Percentiles rank a stretch among this genome's conserved stretches.
phyloP scores from a whole-genome alignment of 2,113 vertebrate species.

The Panurus biarmicus region DNA sequence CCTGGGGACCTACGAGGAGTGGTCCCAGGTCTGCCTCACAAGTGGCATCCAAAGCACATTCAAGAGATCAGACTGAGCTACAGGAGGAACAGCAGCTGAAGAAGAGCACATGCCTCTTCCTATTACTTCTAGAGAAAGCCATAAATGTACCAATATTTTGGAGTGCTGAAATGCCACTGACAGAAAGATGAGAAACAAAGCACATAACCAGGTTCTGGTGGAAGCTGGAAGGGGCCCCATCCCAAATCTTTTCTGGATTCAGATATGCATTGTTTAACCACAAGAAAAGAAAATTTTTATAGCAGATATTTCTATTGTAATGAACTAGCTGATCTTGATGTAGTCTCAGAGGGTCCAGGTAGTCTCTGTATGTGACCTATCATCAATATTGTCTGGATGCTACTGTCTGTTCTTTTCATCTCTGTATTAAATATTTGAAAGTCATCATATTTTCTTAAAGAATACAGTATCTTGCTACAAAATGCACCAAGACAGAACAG shows the following conservation, averaged over 20 bases:
- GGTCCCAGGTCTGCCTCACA: neutral
- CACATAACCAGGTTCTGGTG: neutral
- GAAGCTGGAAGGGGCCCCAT: neutral
- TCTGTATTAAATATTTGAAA: neutral
- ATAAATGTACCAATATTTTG: neutral
- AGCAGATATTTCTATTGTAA: neutral
- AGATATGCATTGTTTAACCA: neutral
- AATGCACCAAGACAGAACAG: neutral
- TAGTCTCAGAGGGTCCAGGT: neutral
- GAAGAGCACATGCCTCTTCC: neutral
- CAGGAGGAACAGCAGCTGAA: neutral
- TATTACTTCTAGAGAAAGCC: neutral
- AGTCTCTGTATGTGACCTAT: neutral
- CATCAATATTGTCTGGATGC: neutral
- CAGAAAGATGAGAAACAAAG: neutral
- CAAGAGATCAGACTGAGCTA: neutral
- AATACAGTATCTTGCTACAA: neutral
- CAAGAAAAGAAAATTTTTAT: neutral
- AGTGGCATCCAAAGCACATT: neutral
- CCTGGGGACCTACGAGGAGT: neutral
- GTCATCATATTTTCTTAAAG: neutral
- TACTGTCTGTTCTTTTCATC: neutral
- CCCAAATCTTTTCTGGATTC: neutral
- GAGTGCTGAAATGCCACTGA: neutral
- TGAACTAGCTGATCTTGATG: neutral